phyloP scores from a whole-genome alignment of 2,797 vertebrate genomes.

The Lagorchestes hirsutus region DNA sequence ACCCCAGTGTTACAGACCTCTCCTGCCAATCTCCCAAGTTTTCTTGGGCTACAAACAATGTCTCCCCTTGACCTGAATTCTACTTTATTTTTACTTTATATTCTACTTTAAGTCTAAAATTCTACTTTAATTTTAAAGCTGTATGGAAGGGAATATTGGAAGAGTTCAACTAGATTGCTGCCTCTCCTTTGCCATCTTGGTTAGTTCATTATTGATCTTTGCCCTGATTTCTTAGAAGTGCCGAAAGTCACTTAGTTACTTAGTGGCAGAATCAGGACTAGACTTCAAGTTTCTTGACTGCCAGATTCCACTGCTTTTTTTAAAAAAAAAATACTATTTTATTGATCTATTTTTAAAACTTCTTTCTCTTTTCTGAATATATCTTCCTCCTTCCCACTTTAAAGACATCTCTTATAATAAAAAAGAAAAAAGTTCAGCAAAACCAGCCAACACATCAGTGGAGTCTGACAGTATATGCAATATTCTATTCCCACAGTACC shows the following conservation, averaged over 20 bases:
- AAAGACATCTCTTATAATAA: neutral
- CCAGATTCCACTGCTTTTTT: neutral
- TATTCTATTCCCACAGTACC: neutral
- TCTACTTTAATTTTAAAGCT: neutral
- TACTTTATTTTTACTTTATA: neutral
- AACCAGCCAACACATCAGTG: neutral
- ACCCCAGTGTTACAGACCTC: neutral
- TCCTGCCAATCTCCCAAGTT: neutral
- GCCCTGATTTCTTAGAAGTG: neutral
- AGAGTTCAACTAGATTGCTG: neutral
- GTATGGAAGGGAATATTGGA: neutral
- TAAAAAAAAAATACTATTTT: neutral
- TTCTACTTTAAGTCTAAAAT: neutral
- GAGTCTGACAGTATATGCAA: neutral
- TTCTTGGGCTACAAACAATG: neutral
- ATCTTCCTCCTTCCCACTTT: neutral
- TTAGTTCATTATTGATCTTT: neutral
- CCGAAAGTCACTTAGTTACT: neutral
- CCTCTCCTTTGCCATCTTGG: neutral
- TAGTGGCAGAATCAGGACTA: neutral
- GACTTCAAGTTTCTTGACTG: neutral
- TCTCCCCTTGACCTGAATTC: neutral
- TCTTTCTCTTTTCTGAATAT: neutral
- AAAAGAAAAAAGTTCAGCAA: neutral
- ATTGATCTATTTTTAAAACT: neutral